These are phyloP conservation scores for Adineta ricciae DNA, from an alignment of 2,888 invertebrate species.

Conservation along the genomic window DNA sequence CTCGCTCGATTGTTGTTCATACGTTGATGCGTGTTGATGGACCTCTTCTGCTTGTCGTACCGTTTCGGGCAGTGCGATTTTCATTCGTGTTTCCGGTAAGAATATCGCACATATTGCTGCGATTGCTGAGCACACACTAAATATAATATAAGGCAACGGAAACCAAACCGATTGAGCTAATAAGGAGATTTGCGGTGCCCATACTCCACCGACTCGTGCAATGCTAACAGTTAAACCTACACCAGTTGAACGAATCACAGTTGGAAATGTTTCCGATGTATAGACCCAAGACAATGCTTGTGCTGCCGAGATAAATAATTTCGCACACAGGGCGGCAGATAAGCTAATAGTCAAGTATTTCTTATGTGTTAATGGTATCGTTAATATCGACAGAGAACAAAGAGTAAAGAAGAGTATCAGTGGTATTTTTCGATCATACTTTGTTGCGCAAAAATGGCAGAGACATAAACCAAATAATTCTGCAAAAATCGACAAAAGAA, in stretches of 20 bases:
- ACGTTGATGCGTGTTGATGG: neutral
- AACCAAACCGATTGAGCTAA: conserved; percentile 25
- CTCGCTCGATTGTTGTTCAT: neutral
- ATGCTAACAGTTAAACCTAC: conserved; percentile 26
- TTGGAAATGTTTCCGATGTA: conserved; percentile 28
- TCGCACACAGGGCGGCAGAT: conserved; percentile 17
- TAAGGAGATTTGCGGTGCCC: conserved; percentile 31
- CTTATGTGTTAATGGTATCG: conserved; percentile 21
- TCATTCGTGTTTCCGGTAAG: conserved; percentile 24
- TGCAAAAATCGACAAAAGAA: neutral
- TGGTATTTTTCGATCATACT: conserved; percentile 26
- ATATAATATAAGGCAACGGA: conserved; percentile 26
- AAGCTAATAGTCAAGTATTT: conserved; percentile 3
- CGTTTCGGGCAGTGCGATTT: neutral
- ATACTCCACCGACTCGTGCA: conserved; percentile 29
- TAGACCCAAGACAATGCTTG: conserved; percentile 30
- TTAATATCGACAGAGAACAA: conserved; percentile 21
- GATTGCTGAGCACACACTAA: conserved; percentile 12
- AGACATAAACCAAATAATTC: conserved; percentile 25
- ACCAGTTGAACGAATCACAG: conserved; percentile 28
- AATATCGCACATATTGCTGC: conserved; percentile 19
- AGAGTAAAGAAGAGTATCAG: conserved; percentile 21
- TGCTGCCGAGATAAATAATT: conserved; percentile 29
- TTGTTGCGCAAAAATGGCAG: conserved; percentile 27
- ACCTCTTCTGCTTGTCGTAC: neutral